Percentiles rank a stretch among this genome's conserved stretches.
Conservation (phyloP, 1,140 invertebrate species). For the Eupeodes corollae region DNA sequence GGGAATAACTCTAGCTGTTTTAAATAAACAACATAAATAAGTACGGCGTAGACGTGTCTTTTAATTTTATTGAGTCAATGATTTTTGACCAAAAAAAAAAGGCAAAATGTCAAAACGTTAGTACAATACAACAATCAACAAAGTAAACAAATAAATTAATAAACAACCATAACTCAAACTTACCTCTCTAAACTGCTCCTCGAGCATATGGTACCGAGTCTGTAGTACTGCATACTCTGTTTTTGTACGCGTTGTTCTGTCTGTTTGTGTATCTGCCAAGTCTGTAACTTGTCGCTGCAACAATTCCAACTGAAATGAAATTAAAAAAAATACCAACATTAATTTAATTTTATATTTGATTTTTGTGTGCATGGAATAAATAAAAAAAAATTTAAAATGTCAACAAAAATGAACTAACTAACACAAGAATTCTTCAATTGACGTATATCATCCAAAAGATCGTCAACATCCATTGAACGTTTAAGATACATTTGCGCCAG, state of each 20-base stretch:
- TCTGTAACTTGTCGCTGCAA: slow-evolving; percentile 82
- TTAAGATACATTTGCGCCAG: slow-evolving; percentile 27
- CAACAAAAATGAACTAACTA: slow-evolving; percentile 16
- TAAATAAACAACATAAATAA: too few species aligned
- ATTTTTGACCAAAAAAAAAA: too few species aligned
- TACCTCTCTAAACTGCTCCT: slow-evolving; percentile 82
- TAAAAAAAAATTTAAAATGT: neutral
- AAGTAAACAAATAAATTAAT: neutral
- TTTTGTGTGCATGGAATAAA: neutral
- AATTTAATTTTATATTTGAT: neutral
- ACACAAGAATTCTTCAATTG: slow-evolving; percentile 33
- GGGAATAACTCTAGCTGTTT: too few species aligned
- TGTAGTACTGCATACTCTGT: slow-evolving; percentile 84
- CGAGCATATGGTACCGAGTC: slow-evolving; percentile 78
- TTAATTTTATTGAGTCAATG: too few species aligned
- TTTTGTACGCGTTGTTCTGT: slow-evolving; percentile 73
- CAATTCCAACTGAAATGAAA: slow-evolving; percentile 61
- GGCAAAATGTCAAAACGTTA: too few species aligned
- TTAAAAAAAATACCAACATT: slow-evolving; percentile 6
- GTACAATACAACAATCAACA: too few species aligned
- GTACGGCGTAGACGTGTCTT: too few species aligned
- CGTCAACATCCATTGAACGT: slow-evolving; percentile 33
- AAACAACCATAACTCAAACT: slow-evolving; percentile 8
- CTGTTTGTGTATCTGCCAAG: slow-evolving; percentile 77
- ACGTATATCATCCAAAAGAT: slow-evolving; percentile 29